Percentiles rank a stretch among this genome's conserved stretches.
Evolutionary conservation across 2,888 invertebrate genomes (phyloP).

Genomic region (Calephelis perditalis): DNA sequence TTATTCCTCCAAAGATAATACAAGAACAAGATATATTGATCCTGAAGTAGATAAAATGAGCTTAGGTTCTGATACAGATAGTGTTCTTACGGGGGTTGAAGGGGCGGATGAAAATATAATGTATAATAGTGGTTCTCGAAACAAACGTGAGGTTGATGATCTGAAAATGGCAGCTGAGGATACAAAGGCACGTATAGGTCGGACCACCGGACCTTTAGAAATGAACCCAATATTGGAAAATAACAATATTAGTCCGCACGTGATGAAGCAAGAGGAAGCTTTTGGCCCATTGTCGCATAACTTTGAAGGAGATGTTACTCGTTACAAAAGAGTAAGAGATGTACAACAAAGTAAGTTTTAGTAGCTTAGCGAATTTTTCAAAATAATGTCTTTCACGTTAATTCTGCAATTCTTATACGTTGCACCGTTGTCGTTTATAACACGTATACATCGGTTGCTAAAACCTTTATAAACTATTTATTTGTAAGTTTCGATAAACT

Average conservation of each 20-base stretch:
- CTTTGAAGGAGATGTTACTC: conserved; percentile 50
- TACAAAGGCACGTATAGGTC: conserved; percentile 17
- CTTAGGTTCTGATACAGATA: conserved; percentile 61
- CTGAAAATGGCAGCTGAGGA: conserved; percentile 16
- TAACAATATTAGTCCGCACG: conserved; percentile 39
- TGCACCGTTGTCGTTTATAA: conserved; percentile 32
- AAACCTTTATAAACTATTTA: conserved; percentile 14
- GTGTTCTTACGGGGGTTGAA: conserved; percentile 55
- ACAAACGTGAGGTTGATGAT: conserved; percentile 41
- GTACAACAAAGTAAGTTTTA: conserved; percentile 38
- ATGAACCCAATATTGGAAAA: conserved; percentile 38
- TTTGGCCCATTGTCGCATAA: conserved; percentile 51
- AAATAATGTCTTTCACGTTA: conserved; percentile 2
- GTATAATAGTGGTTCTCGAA: conserved; percentile 47
- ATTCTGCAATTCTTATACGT: conserved; percentile 30
- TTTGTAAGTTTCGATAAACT: conserved; percentile 17
- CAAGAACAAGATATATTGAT: conserved; percentile 27
- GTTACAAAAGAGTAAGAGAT: conserved; percentile 62
- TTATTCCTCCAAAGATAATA: conserved; percentile 15
- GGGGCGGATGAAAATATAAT: conserved; percentile 63
- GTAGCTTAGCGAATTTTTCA: neutral
- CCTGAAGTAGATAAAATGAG: conserved; percentile 40
- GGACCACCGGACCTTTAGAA: conserved; percentile 22
- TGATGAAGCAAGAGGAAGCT: conserved; percentile 53
- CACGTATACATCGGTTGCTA: neutral